Conservation (phyloP, 1,140 invertebrate genomes). For the Orchesella cincta region DNA sequence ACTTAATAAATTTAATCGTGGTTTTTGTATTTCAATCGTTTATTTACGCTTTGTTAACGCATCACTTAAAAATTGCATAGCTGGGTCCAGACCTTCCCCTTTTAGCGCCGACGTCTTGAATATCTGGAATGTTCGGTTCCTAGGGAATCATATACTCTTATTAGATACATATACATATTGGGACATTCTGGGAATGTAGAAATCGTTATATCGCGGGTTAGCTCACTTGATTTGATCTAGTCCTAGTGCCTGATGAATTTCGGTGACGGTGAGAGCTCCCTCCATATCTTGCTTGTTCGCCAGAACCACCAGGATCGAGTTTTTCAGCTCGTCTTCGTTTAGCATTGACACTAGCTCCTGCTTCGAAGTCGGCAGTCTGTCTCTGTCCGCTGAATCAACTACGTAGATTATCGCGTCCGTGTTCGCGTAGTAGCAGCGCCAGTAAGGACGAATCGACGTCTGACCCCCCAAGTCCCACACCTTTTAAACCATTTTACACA, state of each 20-base stretch:
- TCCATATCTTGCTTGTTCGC: constrained; percentile 99
- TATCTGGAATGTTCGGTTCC: constrained; percentile 97
- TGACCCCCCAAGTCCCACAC: constrained; percentile 98
- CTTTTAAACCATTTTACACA: not conserved
- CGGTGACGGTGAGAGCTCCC: constrained; percentile 91
- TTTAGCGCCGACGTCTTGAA: constrained; percentile 98
- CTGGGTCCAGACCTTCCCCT: constrained; percentile 96
- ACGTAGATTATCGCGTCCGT: constrained; percentile 99
- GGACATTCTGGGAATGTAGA: not conserved
- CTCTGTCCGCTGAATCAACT: constrained; percentile 96
- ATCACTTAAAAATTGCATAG: constrained; percentile 98
- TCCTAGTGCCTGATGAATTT: constrained; percentile 95
- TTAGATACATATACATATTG: not conserved
- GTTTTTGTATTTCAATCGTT: constrained; percentile 47
- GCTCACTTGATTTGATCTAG: constrained; percentile 78
- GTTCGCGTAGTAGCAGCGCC: constrained; percentile 99
- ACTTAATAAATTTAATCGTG: not conserved
- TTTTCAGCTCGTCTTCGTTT: constrained; percentile 95
- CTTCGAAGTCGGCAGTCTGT: constrained; percentile 98
- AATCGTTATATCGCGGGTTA: not conserved
- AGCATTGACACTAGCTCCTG: constrained; percentile 97
- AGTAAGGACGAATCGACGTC: constrained; percentile 97
- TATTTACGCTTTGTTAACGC: constrained; percentile 84
- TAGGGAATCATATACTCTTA: constrained; percentile 15
- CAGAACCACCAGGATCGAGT: constrained; percentile 90